Conservation (phyloP, 2,797 vertebrate species). For the Spheniscus humboldti region DNA sequence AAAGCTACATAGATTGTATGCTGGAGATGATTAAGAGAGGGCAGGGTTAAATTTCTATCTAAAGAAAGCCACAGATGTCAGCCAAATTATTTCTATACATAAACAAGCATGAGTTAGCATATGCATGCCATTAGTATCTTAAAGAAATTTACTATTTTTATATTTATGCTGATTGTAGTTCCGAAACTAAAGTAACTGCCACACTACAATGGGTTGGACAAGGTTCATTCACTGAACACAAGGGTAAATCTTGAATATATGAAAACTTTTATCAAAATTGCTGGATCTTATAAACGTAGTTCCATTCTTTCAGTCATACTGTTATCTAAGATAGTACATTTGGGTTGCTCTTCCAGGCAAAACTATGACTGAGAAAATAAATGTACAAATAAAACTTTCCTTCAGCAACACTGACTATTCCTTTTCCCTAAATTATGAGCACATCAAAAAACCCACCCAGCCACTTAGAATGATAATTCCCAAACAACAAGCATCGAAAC, state of each 20-base stretch:
- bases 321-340: neutral
- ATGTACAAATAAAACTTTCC: neutral
- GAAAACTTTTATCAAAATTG: neutral
- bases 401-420: neutral
- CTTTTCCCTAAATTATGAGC: neutral
- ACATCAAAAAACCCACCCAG: neutral
- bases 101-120: conserved; percentile 25
- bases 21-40: conserved; percentile 70
- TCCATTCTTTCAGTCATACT: neutral
- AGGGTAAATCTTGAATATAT: neutral
- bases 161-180: neutral
- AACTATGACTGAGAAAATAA: neutral
- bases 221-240: neutral
- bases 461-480: neutral
- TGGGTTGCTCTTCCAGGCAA: neutral
- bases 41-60: conserved; percentile 51
- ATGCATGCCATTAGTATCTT: conserved; percentile 48
- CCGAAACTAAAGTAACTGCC: neutral
- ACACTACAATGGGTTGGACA: neutral
- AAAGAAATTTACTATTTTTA: neutral
- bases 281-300: neutral
- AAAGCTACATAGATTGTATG: conserved; percentile 53
- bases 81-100: conserved; percentile 43
- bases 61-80: conserved; percentile 60
- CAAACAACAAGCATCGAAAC: neutral